phyloP scores from a whole-genome alignment of 1,140 invertebrate genomes.

The Solenopsis invicta region DNA sequence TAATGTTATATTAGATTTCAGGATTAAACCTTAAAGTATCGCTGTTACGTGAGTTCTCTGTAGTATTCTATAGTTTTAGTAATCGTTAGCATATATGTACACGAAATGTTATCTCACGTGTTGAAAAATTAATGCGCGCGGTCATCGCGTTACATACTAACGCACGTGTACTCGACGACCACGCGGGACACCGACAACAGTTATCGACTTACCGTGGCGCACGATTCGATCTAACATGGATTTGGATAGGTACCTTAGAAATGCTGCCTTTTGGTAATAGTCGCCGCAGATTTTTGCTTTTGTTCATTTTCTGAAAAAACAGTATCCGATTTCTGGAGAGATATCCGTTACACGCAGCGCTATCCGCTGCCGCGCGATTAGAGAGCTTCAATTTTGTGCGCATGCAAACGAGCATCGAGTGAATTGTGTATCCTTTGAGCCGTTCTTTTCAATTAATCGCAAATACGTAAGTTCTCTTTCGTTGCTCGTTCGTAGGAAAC shows the following conservation, averaged over 20 bases:
- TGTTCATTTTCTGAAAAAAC: constrained; percentile 92
- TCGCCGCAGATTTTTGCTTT: constrained; percentile 90
- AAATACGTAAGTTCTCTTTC: constrained; percentile 2
- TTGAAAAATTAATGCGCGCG: background rate
- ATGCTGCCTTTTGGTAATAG: constrained; percentile 90
- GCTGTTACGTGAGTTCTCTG: background rate
- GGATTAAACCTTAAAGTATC: background rate
- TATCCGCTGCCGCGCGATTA: constrained; percentile 49
- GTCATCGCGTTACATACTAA: background rate
- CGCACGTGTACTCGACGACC: background rate
- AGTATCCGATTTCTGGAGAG: constrained; percentile 84
- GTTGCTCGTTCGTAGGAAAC: constrained; percentile 60
- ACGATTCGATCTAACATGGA: constrained; percentile 50
- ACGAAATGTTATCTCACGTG: background rate
- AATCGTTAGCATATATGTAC: background rate
- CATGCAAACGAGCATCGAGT: constrained; percentile 65
- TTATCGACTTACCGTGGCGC: constrained; percentile 62
- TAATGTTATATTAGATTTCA: constrained; percentile 18
- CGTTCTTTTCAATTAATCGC: constrained; percentile 52
- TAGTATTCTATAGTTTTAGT: background rate
- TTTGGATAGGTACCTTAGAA: constrained; percentile 89
- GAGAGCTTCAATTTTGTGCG: constrained; percentile 43
- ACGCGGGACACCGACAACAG: background rate
- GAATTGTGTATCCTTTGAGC: constrained; percentile 27
- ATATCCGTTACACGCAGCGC: constrained; percentile 78